Evolutionary conservation across 2,888 invertebrate species (phyloP), one percentile per base, ranked within the genome.

Genomic region (Imbricaverruca yamaguchii): DNA sequence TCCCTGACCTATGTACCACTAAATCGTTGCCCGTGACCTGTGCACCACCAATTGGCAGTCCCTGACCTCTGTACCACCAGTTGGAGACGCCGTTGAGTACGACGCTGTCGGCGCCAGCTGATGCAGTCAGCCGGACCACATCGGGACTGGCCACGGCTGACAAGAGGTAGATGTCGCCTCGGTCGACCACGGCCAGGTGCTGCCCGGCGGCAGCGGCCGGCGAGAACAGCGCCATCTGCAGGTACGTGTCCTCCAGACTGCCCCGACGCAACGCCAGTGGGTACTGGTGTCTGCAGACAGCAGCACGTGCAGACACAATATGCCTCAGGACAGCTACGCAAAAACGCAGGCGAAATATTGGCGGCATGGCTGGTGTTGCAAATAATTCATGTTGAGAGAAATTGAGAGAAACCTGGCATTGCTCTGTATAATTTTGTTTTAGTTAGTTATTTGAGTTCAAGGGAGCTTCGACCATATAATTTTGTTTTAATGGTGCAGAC

Each of bases 81-180:
- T 18, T 74, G 53, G 74, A 18, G 18, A 74, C 74, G 18, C 74
- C 74, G 74, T 74, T 74, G 15, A 74, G 74, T 53, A 74, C 53
- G 25, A 13, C 13, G 18, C 53, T n/a, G 53, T 11, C 74, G 15
- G 0, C 53, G 9, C 13, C 25, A 11, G 4, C 74, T 7, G 74
- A 13, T 0, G 0, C 8, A 2, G 74, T 74, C 53, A 74, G 53
- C 21, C 74, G 74, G 12, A 39, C 53, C 53, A 18, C 74, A 7
- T 39, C 53, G 6, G 39, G 61, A 69, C 55, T 80, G 65, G n/a
- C 61, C 23, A 56, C 63, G 39, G 59, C 82, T 81, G 83, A 83
- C 80, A 83, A 82, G 74, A 82, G 82, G 83, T 82, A 83, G 55
- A 83, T 82, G 83, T 83, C 83, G 83, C 83, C 83, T 7, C 18